Conservation (phyloP, 1,140 invertebrate genomes). For the Bombyx mori region DNA sequence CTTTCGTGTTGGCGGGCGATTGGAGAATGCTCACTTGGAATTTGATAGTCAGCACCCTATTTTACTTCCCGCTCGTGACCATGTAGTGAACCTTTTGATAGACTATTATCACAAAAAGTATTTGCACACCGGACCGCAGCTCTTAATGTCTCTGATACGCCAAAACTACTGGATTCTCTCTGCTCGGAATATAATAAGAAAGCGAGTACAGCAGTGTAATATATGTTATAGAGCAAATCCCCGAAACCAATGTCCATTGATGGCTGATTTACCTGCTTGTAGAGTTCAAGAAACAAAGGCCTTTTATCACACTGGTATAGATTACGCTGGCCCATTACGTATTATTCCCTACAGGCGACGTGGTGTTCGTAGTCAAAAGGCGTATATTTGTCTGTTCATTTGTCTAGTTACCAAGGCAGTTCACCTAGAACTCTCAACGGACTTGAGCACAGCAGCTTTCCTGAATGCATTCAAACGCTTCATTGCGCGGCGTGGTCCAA, state of each 20-base stretch:
- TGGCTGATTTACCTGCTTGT: constrained; percentile 23
- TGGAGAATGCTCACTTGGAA: too few species aligned
- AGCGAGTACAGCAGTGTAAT: constrained; percentile 1
- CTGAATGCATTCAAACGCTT: too few species aligned
- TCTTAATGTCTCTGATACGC: constrained; percentile 21
- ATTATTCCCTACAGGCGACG: constrained; percentile 20
- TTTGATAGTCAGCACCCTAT: too few species aligned
- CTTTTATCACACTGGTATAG: constrained; percentile 39
- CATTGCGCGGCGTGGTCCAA: too few species aligned
- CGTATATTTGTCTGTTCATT: constrained; percentile 42
- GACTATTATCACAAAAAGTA: constrained; percentile 21
- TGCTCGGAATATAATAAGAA: constrained; percentile 12
- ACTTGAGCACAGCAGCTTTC: too few species aligned
- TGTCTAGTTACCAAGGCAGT: constrained; percentile 21
- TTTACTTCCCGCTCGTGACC: too few species aligned
- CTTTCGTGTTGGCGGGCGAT: too few species aligned
- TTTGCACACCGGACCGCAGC: constrained; percentile 27
- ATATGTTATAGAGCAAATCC: constrained; percentile 16
- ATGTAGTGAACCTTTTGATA: too few species aligned
- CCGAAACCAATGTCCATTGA: constrained; percentile 15
- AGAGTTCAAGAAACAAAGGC: constrained; percentile 19
- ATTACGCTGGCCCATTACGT: constrained; percentile 46
- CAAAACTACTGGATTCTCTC: constrained; percentile 33
- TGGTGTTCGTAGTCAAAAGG: constrained; percentile 30
- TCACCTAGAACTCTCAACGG: too few species aligned